phyloP scores from a whole-genome alignment of 2,113 vertebrate species.

The Platysteira castanea region DNA sequence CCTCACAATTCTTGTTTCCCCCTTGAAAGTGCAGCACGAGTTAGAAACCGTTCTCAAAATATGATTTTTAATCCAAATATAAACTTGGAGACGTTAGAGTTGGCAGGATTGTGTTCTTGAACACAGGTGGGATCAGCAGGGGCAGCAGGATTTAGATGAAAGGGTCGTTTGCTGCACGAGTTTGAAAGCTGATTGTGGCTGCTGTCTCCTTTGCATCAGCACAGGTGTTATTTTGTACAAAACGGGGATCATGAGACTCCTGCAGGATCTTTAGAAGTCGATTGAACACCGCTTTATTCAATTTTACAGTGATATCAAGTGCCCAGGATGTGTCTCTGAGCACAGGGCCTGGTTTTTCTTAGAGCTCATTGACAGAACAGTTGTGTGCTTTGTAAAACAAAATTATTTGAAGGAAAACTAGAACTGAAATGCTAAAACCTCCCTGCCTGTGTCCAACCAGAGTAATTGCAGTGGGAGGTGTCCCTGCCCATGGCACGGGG shows the following conservation, averaged over 20 bases:
- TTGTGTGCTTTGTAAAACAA: background rate
- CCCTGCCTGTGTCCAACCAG: too few relatives aligned
- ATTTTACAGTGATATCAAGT: background rate
- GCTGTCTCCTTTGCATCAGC: background rate
- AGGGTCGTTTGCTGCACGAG: fast-evolving
- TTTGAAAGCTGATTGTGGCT: background rate
- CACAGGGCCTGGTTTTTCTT: background rate
- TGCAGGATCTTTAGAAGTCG: background rate
- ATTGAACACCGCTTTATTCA: background rate
- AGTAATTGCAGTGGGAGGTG: fast-evolving
- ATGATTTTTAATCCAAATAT: background rate
- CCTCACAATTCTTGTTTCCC: background rate
- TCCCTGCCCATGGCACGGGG: background rate
- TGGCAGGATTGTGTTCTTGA: background rate
- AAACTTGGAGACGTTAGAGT: background rate
- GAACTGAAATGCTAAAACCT: too few relatives aligned
- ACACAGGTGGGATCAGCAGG: background rate
- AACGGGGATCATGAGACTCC: background rate
- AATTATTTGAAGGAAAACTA: background rate
- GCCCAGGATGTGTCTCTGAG: background rate
- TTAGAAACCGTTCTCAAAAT: background rate
- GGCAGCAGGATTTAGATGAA: background rate
- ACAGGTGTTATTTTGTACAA: background rate
- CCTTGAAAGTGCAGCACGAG: background rate
- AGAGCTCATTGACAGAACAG: background rate